phyloP scores from a whole-genome alignment of 2,113 vertebrate genomes.

The Spea bombifrons region DNA sequence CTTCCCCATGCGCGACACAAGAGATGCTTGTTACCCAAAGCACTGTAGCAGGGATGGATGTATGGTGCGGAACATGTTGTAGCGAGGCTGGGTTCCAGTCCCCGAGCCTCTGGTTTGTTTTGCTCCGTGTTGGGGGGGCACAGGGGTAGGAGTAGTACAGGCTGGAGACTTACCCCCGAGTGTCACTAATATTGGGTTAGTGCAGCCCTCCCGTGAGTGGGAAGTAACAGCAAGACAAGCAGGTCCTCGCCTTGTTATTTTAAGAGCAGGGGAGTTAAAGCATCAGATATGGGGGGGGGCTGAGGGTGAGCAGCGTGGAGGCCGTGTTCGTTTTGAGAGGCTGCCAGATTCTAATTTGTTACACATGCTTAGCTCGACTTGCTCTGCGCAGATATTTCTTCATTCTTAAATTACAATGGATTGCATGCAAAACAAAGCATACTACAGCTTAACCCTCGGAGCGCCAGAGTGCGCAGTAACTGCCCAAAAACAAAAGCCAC shows the following conservation, averaged over 20 bases:
- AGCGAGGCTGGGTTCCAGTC: not conserved
- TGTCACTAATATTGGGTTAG: conserved; percentile 36
- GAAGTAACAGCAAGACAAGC: conserved; percentile 25
- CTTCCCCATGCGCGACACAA: not conserved
- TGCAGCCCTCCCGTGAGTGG: conserved; percentile 31
- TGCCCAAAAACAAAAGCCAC: not conserved
- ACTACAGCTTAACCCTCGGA: not conserved
- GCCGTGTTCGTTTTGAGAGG: conserved; percentile 26
- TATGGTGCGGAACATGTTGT: conserved; percentile 3
- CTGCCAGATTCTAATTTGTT: conserved; percentile 45
- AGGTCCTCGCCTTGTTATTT: conserved; percentile 42
- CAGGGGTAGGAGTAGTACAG: not conserved
- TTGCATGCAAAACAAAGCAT: conserved; percentile 29
- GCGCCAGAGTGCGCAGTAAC: no score
- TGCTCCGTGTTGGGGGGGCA: not conserved
- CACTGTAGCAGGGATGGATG: not conserved
- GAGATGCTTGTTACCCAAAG: not conserved
- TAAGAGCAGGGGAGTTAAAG: conserved; percentile 23
- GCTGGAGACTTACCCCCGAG: not conserved
- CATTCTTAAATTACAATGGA: conserved; percentile 43
- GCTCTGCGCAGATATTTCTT: conserved; percentile 25
- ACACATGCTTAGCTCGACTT: conserved; percentile 43
- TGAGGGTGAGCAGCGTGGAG: conserved; percentile 29
- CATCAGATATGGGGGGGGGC: not conserved
- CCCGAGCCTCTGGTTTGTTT: not conserved